A percentile compares a stretch with the other conserved stretches of the same genome.
Conservation (phyloP, 2,797 vertebrate species). For the Parambassis ranga region DNA sequence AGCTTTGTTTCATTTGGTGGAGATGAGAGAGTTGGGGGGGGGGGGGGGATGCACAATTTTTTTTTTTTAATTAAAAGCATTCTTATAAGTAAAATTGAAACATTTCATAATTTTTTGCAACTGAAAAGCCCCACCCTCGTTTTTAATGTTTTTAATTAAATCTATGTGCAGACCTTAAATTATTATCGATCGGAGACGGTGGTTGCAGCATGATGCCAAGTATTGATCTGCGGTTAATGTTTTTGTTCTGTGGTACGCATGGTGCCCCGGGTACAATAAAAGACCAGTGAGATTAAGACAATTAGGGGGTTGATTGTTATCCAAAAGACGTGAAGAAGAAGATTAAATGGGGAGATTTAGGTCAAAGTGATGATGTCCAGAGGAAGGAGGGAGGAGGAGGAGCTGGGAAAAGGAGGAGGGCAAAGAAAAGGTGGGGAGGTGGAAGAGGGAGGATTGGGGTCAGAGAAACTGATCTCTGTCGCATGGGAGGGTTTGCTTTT, state of each 20-base stretch:
- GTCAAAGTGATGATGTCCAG: slow-evolving; percentile 76
- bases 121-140: neutral
- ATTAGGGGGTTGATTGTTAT: slow-evolving; percentile 77
- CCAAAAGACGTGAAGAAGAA: slow-evolving; percentile 65
- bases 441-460: slow-evolving; percentile 66
- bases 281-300: slow-evolving; percentile 78
- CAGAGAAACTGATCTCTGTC: slow-evolving; percentile 70
- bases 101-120: no score
- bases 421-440: slow-evolving; percentile 32
- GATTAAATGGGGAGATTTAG: slow-evolving; percentile 83
- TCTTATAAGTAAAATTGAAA: no score
- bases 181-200: slow-evolving; percentile 23
- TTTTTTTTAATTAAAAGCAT: no score
- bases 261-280: slow-evolving; percentile 53
- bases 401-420: slow-evolving; percentile 18
- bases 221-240: slow-evolving; percentile 65
- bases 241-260: slow-evolving; percentile 43
- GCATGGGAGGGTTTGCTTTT: slow-evolving; percentile 11
- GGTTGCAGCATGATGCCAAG: slow-evolving; percentile 37
- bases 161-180: slow-evolving; percentile 15
- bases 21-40: slow-evolving; percentile 22
- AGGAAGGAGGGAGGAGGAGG: slow-evolving; percentile 43
- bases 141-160: slow-evolving; percentile 46
- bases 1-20: slow-evolving; percentile 51
- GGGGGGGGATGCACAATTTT: no score